A percentile compares a stretch with the other conserved stretches of the same genome.
Conservation (phyloP, 1,140 invertebrate genomes). For the Euschistus heros region DNA sequence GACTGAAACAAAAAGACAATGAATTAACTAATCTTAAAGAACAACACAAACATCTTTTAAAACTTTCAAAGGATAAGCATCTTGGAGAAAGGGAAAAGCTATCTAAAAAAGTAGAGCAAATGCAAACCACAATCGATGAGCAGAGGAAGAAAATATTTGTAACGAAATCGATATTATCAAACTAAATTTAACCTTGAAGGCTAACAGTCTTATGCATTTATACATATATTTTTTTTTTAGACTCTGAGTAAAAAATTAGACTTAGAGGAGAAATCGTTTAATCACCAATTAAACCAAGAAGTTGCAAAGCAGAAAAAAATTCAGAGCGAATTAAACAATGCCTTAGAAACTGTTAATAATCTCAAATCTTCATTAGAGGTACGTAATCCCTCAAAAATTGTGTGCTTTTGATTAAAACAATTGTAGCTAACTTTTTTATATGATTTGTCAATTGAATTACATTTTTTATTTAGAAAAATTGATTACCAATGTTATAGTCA, state of each 20-base stretch:
- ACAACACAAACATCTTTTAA: constrained; percentile 50
- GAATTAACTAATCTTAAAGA: constrained; percentile 43
- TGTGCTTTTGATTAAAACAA: no score
- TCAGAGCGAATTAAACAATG: constrained; percentile 51
- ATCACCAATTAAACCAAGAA: constrained; percentile 54
- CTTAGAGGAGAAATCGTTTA: constrained; percentile 58
- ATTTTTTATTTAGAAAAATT: no score
- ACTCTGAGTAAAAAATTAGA: constrained; percentile 52
- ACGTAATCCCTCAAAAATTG: no score
- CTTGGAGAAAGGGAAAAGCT: constrained; percentile 60
- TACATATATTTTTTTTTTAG: constrained; percentile 28
- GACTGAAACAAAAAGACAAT: constrained; percentile 23
- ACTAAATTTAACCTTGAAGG: neutral
- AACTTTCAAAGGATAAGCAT: constrained; percentile 58
- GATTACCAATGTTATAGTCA: no score
- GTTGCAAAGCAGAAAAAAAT: constrained; percentile 56
- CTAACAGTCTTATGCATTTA: neutral
- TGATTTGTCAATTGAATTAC: neutral
- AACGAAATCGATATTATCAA: constrained; percentile 18
- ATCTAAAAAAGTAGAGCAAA: constrained; percentile 47
- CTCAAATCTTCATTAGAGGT: constrained; percentile 44
- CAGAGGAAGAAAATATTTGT: constrained; percentile 57
- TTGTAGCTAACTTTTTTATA: no score
- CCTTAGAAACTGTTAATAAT: constrained; percentile 47
- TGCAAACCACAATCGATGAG: constrained; percentile 49